Evolutionary conservation across 2,888 invertebrate species (phyloP).

Genomic region (Lobophora halterata): DNA sequence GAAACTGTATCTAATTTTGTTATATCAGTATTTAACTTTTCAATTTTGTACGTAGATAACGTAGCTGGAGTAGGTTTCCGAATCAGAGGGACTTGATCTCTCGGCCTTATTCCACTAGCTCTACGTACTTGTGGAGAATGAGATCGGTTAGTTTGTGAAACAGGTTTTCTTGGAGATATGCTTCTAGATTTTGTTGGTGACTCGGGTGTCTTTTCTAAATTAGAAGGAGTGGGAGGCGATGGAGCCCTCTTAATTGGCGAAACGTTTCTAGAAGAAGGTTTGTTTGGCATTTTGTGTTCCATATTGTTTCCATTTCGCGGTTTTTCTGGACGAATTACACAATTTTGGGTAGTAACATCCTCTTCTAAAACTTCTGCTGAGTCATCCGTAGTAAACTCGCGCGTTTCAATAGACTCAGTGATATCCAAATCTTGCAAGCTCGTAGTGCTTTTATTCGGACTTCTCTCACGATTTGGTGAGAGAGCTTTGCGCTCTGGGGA

Average conservation of each 20-base stretch:
- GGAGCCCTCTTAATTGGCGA: conserved; percentile 61
- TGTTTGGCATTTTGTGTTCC: conserved; percentile 44
- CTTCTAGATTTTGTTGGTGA: conserved; percentile 55
- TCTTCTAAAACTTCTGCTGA: conserved; percentile 31
- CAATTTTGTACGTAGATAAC: conserved; percentile 50
- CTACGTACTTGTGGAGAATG: conserved; percentile 64
- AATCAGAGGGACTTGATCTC: conserved; percentile 49
- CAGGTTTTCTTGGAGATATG: conserved; percentile 62
- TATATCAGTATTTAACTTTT: conserved; percentile 48
- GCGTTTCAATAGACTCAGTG: conserved; percentile 26
- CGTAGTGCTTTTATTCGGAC: conserved; percentile 50
- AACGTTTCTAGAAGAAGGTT: conserved; percentile 52
- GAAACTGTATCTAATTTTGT: conserved; percentile 50
- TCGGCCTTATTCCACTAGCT: conserved; percentile 52
- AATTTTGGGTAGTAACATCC: conserved; percentile 28
- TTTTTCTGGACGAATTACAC: conserved; percentile 28
- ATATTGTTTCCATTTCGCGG: conserved; percentile 40
- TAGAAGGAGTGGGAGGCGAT: conserved; percentile 33
- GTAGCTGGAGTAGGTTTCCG: conserved; percentile 53
- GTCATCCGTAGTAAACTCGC: conserved; percentile 27
- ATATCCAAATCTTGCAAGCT: conserved; percentile 53
- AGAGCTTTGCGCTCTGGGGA: conserved; percentile 62
- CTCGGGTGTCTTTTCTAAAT: conserved; percentile 43
- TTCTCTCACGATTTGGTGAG: conserved; percentile 53
- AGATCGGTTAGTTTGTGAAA: conserved; percentile 50